Conservation (phyloP, 2,888 invertebrate species). For the Catocala fraxini region DNA sequence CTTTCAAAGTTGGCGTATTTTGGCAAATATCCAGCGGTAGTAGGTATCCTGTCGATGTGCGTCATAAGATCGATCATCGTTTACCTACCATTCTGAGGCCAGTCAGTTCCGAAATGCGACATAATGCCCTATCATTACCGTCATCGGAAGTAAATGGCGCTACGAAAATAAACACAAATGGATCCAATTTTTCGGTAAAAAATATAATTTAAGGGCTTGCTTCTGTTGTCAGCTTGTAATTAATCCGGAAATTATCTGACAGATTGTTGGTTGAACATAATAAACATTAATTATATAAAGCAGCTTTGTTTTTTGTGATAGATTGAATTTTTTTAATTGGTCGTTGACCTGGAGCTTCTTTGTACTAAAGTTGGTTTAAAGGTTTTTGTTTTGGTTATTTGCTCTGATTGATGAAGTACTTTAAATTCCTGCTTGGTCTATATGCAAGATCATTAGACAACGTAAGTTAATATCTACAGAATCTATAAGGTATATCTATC, state of each 20-base stretch:
- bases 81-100: slow-evolving; percentile 34
- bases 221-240: slow-evolving; percentile 13
- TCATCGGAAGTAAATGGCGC: slow-evolving; percentile 41
- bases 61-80: slow-evolving; percentile 38
- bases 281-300: slow-evolving; percentile 2
- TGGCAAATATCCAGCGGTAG: slow-evolving; percentile 26
- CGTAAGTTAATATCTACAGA: too few relatives aligned
- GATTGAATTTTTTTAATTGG: background rate
- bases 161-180: slow-evolving; percentile 29
- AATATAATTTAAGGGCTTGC: slow-evolving; percentile 14
- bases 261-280: slow-evolving; percentile 17
- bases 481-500: too few relatives aligned
- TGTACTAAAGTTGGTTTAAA: background rate
- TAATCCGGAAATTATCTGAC: slow-evolving; percentile 29
- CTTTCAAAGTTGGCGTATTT: slow-evolving; percentile 14
- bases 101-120: slow-evolving; percentile 34
- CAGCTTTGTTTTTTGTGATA: slow-evolving; percentile 7
- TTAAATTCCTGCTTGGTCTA: too few relatives aligned
- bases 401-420: background rate
- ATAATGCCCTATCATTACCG: slow-evolving; percentile 42
- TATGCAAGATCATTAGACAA: too few relatives aligned
- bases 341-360: background rate
- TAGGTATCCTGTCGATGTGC: slow-evolving; percentile 12
- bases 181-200: slow-evolving; percentile 22
- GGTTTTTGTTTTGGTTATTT: background rate